phyloP scores from a whole-genome alignment of 2,797 vertebrate species.

The Lerista edwardsae region DNA sequence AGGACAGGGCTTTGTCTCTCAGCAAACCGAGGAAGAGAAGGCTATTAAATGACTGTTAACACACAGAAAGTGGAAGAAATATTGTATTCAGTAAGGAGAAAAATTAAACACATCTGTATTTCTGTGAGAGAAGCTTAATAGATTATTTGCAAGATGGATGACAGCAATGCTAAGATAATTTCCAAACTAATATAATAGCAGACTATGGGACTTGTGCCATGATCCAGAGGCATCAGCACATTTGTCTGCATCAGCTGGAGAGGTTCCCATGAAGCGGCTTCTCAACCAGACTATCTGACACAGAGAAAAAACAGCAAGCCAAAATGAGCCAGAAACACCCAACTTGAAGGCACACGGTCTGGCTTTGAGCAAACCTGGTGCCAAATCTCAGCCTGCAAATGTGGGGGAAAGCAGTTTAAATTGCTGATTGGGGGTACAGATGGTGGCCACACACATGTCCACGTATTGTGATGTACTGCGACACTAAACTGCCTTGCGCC shows the following conservation, averaged over 20 bases:
- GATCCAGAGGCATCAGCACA: neutral
- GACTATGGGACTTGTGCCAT: constrained; percentile 22
- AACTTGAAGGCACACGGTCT: neutral
- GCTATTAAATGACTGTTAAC: no score
- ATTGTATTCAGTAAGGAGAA: neutral
- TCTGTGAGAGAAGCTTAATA: neutral
- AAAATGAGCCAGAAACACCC: neutral
- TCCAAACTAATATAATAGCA: constrained; percentile 38
- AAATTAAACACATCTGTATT: neutral
- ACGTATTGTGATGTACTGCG: constrained; percentile 33
- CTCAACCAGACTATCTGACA: neutral
- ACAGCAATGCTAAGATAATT: constrained; percentile 47
- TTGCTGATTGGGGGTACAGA: neutral
- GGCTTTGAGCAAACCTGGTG: neutral
- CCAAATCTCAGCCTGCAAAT: neutral
- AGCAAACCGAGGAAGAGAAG: constrained; percentile 21
- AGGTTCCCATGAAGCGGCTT: neutral
- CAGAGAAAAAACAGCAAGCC: neutral
- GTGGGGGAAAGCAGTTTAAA: neutral
- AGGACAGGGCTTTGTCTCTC: neutral
- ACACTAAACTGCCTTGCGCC: constrained; percentile 52
- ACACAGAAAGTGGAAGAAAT: neutral
- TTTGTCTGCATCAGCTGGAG: neutral
- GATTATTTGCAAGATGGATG: constrained; percentile 31
- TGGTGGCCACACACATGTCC: neutral